Base-by-base conservation (phyloP, 2,888 invertebrate species). In the Drosophila multiciliata region DNA sequence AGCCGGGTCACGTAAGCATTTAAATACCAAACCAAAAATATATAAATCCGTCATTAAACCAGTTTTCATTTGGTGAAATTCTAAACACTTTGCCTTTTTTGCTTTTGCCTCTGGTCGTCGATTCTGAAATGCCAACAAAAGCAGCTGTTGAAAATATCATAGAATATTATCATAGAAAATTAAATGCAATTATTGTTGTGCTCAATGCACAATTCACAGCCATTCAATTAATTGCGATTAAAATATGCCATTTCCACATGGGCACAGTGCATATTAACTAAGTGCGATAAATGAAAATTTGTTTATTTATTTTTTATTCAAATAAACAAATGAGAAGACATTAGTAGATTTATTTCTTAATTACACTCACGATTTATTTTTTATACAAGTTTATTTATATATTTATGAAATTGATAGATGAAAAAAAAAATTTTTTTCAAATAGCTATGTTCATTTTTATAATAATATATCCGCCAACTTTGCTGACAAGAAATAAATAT, bases 61-160 rank as follows among this genome's bases (percentile, higher is more conserved):
- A 78, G 84, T 87, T 84, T 75, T 80, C 75, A 74, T 78, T 84
- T 75, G 80, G 87, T 69, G 71, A 84, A 87, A 80, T 87, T 87
- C 80, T 77, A 69, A 66, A n/a, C 50, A 66, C 8, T 38, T 52
- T 49, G 49, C 40, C 12, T 15, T 23, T 45, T 15, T 45, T 3
- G 23, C 45, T 23, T 3, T 23, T 45, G 45, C 23, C 40, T 8
- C 48, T 72, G 69, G 80, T 74, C 74, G 80, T 74, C 42, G 23
- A 33, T 52, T 72, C 50, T 71, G 42, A 70, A 57, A 54, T 40
- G 29, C 29, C 68, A 38, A 55, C 58, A 78, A 70, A 45, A 58
- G 67, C 66, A 73, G 53, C 75, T 80, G 74, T 78, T 80, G 74
- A 80, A 82, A 87, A 74, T 71, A 83, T 84, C 82, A 74, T 50